Evolutionary conservation across 35 echinoderm and acorn worm species (phyloP), one percentile per base, ranked within the genome.

Genomic region (Amphiura filiformis): DNA sequence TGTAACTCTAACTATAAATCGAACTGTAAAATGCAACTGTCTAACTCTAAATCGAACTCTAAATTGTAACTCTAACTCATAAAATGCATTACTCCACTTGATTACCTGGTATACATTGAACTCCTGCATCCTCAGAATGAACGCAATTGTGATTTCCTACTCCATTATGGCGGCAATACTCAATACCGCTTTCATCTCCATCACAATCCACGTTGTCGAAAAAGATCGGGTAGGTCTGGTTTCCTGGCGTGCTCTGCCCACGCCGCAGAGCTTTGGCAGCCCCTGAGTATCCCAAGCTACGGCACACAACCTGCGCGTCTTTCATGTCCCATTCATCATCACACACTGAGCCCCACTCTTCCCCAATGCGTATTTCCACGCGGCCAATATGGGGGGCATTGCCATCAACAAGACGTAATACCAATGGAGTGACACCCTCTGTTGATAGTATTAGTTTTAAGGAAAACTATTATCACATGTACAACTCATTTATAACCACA

Each of bases 121-220:
- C 87, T 26, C 88, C 92, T 38, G 86, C 91, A 86, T 97, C 95
- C 56, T 97, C 88, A 0, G 32, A 30, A 49, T 93, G 91, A 33
- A 31, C 76, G 41, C 95, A 97, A 57, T 97, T 93, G 26, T 89
- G 84, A 65, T 81, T 87, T 34, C 86, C 88, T n/a, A 90, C 22
- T 36, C 92, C 92, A 39, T 37, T 18, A 86, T 97, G 95, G 13
- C 1, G 30, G 61, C 95, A 97, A 38, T 91, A 37, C 31, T 88
- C 85, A 37, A 97, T 57, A 1, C 84, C 57, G 3, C 13, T 36
- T 79, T 97, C 95, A 13, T 88, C 52, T 31, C 95, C 95, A 31
- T 32, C 32, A 76, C 95, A 97, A 11, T 76, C 37, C 34, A 97
- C 88, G n/a, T 93, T 61, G 75, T 93, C 86, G 49, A 97, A 40